phyloP scores from a whole-genome alignment of 1,140 invertebrate genomes.

The Bombus ignitus region DNA sequence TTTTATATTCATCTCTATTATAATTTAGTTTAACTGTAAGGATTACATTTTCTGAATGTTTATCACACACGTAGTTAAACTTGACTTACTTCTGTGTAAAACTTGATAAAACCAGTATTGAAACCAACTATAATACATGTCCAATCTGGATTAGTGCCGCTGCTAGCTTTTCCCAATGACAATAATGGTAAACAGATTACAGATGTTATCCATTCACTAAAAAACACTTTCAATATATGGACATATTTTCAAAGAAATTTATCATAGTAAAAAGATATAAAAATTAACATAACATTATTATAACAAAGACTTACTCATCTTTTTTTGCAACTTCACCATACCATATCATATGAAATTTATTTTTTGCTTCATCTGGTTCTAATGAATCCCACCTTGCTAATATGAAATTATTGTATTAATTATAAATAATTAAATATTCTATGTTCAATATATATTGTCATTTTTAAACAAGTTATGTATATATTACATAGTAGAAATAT shows the following conservation, averaged over 20 bases:
- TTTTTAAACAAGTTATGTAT: constrained; percentile 3
- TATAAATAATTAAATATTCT: neutral
- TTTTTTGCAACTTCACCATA: constrained; percentile 76
- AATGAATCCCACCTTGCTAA: constrained; percentile 83
- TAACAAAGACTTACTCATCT: constrained; percentile 75
- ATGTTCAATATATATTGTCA: neutral
- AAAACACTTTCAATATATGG: constrained; percentile 65
- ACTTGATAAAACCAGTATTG: constrained; percentile 91
- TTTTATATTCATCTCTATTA: neutral
- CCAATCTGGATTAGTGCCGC: constrained; percentile 92
- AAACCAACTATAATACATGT: constrained; percentile 95
- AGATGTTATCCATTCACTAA: constrained; percentile 84
- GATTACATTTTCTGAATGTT: neutral
- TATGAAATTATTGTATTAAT: neutral
- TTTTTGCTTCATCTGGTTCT: constrained; percentile 81
- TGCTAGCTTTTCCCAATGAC: constrained; percentile 87
- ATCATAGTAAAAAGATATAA: constrained; percentile 40
- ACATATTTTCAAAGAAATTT: constrained; percentile 40
- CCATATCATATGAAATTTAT: constrained; percentile 81
- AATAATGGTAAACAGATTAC: constrained; percentile 86
- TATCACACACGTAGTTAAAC: neutral
- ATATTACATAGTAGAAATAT: constrained; percentile 4
- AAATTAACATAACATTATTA: constrained; percentile 30
- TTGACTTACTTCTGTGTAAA: constrained; percentile 91
- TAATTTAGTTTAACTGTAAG: neutral